Evolutionary conservation across 2,797 vertebrate genomes (phyloP).

Genomic region (Eupleurogrammus muticus): DNA sequence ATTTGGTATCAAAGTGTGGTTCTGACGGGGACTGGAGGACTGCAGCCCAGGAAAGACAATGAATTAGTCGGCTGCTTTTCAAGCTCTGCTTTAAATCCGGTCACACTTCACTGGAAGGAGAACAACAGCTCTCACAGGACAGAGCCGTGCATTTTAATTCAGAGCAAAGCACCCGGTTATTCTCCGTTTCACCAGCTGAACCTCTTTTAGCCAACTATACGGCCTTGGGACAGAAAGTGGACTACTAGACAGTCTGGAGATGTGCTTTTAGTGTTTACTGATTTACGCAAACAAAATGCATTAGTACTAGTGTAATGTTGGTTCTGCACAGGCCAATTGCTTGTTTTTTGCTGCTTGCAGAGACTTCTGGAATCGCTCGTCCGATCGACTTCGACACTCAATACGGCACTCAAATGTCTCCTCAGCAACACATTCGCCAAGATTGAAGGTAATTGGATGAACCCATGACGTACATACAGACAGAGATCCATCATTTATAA

Average conservation of each 20-base stretch:
- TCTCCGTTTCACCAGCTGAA: background rate
- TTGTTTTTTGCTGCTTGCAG: no score
- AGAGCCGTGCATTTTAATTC: slow-evolving; percentile 61
- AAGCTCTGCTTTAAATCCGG: slow-evolving; percentile 63
- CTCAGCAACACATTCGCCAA: no score
- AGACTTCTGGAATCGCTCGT: no score
- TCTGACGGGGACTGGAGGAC: slow-evolving; percentile 33
- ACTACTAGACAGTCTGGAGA: background rate
- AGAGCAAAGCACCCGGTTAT: slow-evolving; percentile 44
- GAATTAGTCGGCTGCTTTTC: slow-evolving; percentile 42
- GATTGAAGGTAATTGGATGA: no score
- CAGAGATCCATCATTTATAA: no score
- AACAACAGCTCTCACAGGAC: slow-evolving; percentile 46
- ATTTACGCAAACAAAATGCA: no score
- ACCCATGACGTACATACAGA: no score
- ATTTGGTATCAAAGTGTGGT: slow-evolving; percentile 53
- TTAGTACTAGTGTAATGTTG: no score
- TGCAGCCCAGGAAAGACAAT: slow-evolving; percentile 43
- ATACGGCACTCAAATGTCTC: no score
- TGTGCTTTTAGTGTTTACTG: no score
- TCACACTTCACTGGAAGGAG: slow-evolving; percentile 59
- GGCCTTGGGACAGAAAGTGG: background rate
- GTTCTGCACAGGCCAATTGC: no score
- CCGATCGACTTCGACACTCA: no score
- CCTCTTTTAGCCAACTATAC: slow-evolving; percentile 3